phyloP scores from a whole-genome alignment of 2,797 vertebrate species.

The Scomberomorus guttatus region DNA sequence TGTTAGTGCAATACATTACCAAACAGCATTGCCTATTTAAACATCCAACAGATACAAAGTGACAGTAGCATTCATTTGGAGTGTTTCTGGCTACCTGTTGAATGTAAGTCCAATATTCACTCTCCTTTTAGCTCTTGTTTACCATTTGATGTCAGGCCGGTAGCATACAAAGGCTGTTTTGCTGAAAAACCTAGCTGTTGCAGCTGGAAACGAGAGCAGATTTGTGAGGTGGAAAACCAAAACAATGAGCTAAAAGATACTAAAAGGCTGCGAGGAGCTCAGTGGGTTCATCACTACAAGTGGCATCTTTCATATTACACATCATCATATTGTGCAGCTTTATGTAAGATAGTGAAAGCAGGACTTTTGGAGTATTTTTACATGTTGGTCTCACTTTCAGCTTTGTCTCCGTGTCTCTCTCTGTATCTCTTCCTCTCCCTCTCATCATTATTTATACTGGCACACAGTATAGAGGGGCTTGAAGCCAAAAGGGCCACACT shows the following conservation, averaged over 20 bases:
- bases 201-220: not conserved
- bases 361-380: not conserved
- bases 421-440: slow-evolving; percentile 6
- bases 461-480: slow-evolving; percentile 39
- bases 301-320: not conserved
- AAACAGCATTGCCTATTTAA: not conserved
- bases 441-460: slow-evolving; percentile 62
- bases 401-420: slow-evolving; percentile 11
- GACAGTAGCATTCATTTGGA: not conserved
- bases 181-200: not conserved
- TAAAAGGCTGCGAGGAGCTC: no score
- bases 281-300: not conserved
- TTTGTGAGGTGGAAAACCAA: not conserved
- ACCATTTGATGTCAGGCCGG: not conserved
- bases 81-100: not conserved
- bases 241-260: not conserved
- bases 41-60: not conserved
- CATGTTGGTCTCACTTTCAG: not conserved
- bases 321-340: not conserved
- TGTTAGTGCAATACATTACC: not conserved
- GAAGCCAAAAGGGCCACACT: slow-evolving; percentile 52
- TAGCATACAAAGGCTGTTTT: not conserved
- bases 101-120: no score
- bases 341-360: not conserved
- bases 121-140: not conserved